Conservation (phyloP, 2,113 vertebrate genomes). For the Abramis brama region DNA sequence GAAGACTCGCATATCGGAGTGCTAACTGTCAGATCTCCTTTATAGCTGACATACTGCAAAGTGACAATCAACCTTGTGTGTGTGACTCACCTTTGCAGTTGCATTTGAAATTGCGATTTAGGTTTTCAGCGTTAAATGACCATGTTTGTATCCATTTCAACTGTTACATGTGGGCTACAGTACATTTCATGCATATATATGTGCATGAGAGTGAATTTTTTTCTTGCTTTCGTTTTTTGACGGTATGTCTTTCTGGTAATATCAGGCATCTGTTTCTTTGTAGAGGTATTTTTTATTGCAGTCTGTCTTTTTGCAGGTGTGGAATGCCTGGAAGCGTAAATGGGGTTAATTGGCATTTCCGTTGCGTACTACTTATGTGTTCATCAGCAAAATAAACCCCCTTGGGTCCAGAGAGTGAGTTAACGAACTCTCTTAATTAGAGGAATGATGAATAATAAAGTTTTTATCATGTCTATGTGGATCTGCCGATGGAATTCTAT, state of each 20-base stretch:
- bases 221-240: neutral
- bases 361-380: slow-evolving; percentile 56
- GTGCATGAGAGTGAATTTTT: neutral
- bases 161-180: neutral
- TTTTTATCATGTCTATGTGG: slow-evolving; percentile 40
- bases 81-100: slow-evolving; percentile 34
- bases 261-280: neutral
- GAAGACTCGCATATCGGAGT: slow-evolving; percentile 11
- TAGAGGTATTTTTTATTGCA: slow-evolving; percentile 13
- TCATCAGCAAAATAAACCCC: slow-evolving; percentile 59
- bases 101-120: neutral
- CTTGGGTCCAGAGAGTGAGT: slow-evolving; percentile 50
- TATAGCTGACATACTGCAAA: slow-evolving; percentile 26
- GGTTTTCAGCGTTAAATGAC: slow-evolving; percentile 14
- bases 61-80: slow-evolving; percentile 1
- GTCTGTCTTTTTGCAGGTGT: slow-evolving; percentile 42
- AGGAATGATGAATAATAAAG: slow-evolving; percentile 53
- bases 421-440: slow-evolving; percentile 63
- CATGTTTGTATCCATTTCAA: neutral
- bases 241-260: neutral
- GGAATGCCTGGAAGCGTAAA: slow-evolving; percentile 48
- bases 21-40: slow-evolving; percentile 30
- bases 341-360: slow-evolving; percentile 61
- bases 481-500: slow-evolving; percentile 40
- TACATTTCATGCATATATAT: neutral